Evolutionary conservation across 2,113 vertebrate genomes (phyloP).

Genomic region (Syrmaticus mikado): DNA sequence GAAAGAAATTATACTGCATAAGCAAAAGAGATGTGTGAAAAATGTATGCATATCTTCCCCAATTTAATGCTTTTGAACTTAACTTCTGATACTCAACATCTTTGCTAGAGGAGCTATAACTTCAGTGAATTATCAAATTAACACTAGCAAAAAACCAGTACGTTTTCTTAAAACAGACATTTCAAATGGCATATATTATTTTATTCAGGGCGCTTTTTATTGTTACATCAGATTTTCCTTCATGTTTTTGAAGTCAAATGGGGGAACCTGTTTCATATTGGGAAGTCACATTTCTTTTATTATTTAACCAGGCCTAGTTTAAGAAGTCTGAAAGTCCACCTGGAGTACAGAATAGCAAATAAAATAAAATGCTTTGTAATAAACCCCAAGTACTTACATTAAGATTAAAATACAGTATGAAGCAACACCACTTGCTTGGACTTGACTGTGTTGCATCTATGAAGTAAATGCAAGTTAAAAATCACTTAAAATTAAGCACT

Average conservation of each 20-base stretch:
- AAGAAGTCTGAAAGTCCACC: not conserved
- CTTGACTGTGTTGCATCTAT: not conserved
- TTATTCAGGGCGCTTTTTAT: conserved; percentile 33
- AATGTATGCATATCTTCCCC: not conserved
- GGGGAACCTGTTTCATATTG: not conserved
- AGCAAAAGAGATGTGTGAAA: not conserved
- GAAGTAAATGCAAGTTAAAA: not conserved
- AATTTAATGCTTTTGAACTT: not conserved
- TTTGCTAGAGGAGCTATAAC: conserved; percentile 19
- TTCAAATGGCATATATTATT: not conserved
- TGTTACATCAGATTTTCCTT: not conserved
- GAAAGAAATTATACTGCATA: not conserved
- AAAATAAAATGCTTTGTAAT: not conserved
- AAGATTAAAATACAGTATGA: not conserved
- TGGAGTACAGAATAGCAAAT: not conserved
- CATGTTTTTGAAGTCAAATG: not conserved
- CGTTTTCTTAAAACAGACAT: not conserved
- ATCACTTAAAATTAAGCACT: not conserved
- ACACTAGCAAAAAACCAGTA: conserved; percentile 11
- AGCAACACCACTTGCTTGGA: not conserved
- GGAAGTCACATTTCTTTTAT: not conserved
- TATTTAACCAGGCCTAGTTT: not conserved
- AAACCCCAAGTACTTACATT: not conserved
- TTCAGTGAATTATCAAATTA: conserved; percentile 47
- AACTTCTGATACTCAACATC: not conserved